Conservation (phyloP, 2,113 vertebrate genomes). For the Dasypus novemcinctus region DNA sequence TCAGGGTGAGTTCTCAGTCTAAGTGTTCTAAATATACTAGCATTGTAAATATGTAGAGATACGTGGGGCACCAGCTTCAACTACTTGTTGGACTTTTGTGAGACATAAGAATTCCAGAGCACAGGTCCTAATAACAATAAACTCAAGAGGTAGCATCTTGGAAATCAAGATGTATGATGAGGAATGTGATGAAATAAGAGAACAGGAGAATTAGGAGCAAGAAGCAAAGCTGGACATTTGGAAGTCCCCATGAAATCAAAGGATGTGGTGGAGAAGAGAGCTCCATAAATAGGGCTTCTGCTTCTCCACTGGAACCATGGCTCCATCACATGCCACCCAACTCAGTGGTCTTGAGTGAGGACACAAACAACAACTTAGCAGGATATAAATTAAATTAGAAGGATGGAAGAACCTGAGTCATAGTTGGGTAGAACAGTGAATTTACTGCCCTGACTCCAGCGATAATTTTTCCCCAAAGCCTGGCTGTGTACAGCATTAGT, state of each 20-base stretch:
- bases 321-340: neutral
- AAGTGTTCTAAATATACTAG: neutral
- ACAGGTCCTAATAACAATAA: neutral
- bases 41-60: neutral
- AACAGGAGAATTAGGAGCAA: neutral
- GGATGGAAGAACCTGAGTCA: neutral
- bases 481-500: neutral
- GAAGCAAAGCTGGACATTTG: neutral
- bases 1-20: neutral
- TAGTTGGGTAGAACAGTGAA: neutral
- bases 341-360: neutral
- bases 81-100: neutral
- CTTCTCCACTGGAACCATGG: rapidly evolving
- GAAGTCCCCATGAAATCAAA: neutral
- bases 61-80: neutral
- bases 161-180: neutral
- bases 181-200: neutral
- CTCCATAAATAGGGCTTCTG: rapidly evolving
- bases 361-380: neutral
- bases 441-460: neutral
- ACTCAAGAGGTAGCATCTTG: rapidly evolving
- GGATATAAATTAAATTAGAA: neutral
- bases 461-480: neutral
- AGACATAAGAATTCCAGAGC: neutral
- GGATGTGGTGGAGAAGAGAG: neutral